These are phyloP conservation scores for Drosophila sordidula DNA, from an alignment of 2,888 invertebrate species.

Conservation along the genomic window DNA sequence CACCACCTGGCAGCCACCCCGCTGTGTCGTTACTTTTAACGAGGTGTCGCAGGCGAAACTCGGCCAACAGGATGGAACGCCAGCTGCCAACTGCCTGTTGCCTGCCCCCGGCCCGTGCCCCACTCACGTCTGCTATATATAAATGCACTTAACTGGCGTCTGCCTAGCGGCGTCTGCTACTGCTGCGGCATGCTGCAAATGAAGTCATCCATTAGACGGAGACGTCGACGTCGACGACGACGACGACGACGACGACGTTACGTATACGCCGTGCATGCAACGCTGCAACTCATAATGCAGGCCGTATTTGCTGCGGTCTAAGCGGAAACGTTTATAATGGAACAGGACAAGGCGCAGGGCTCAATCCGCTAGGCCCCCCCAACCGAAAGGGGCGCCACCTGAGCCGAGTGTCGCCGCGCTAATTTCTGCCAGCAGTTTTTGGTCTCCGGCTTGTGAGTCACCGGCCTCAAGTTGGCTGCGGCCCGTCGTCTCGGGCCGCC, in stretches of 20 bases:
- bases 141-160: conserved; percentile 72
- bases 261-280: conserved; percentile 54
- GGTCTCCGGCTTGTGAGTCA: conserved; percentile 24
- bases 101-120: conserved; percentile 62
- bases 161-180: conserved; percentile 44
- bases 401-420: conserved; percentile 47
- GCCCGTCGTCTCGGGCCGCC: conserved; percentile 28
- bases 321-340: conserved; percentile 79
- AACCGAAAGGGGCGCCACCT: neutral
- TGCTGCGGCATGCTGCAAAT: conserved; percentile 74
- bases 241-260: conserved; percentile 37
- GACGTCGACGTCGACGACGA: neutral
- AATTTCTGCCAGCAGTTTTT: conserved; percentile 47
- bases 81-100: conserved; percentile 43
- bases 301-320: conserved; percentile 63
- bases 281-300: conserved; percentile 58
- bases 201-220: conserved; percentile 78
- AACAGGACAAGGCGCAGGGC: conserved; percentile 53
- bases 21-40: conserved; percentile 79
- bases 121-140: conserved; percentile 41
- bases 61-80: conserved; percentile 51
- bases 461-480: conserved; percentile 11
- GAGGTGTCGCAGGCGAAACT: conserved; percentile 76
- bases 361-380: neutral
- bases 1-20: conserved; percentile 19